These are phyloP conservation scores for Cremastinae sp. DNA, from an alignment of 2,888 invertebrate genomes.

Conservation along the genomic window DNA sequence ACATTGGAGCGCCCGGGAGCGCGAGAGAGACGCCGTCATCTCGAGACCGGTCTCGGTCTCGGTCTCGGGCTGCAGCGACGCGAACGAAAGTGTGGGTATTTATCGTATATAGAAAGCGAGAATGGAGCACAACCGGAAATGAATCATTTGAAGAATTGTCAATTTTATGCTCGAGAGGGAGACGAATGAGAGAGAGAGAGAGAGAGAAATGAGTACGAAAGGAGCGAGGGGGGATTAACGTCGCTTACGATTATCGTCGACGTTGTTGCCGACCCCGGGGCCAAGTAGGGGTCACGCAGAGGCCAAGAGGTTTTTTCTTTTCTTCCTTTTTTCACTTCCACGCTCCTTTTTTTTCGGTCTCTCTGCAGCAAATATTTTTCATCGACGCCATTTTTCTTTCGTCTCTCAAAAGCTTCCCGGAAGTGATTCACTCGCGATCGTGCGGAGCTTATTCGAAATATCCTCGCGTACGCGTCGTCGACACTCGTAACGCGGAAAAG, in stretches of 20 bases:
- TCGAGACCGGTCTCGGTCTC: conserved; percentile 54
- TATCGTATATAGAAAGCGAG: conserved; percentile 38
- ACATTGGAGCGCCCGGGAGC: conserved; percentile 15
- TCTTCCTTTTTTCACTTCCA: conserved; percentile 15
- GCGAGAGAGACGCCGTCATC: conserved; percentile 41
- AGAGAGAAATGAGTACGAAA: conserved; percentile 23
- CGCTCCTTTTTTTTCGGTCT: conserved; percentile 15
- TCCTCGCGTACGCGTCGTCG: neutral
- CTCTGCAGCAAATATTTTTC: no score
- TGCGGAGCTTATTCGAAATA: no score
- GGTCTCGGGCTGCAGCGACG: conserved; percentile 16
- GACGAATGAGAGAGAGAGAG: conserved; percentile 11
- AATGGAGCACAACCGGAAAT: conserved; percentile 73
- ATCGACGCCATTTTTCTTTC: no score
- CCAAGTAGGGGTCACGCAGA: conserved; percentile 54
- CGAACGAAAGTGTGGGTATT: neutral
- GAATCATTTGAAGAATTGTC: conserved; percentile 77
- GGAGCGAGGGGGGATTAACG: conserved; percentile 46
- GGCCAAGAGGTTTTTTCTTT: conserved; percentile 43
- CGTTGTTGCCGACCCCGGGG: conserved; percentile 54
- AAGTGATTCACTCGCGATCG: no score
- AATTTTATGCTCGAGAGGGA: conserved; percentile 67
- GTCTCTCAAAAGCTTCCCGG: no score
- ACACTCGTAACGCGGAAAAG: conserved; percentile 7
- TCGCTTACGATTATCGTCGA: conserved; percentile 56